Evolutionary conservation across 2,888 invertebrate species (phyloP).

Genomic region (Coleophora deauratella): DNA sequence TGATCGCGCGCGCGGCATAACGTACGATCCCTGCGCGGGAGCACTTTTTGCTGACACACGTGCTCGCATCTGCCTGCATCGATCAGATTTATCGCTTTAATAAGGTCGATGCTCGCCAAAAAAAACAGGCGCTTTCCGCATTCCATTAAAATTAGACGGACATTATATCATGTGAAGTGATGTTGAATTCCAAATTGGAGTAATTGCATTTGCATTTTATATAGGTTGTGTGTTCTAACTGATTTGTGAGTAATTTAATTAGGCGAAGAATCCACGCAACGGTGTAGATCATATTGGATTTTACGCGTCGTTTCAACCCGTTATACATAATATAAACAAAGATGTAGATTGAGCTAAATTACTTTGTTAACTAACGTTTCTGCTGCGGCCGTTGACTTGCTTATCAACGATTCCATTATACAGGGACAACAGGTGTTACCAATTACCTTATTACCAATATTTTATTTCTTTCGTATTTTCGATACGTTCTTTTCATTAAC

Average conservation of each 20-base stretch:
- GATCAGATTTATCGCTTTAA: slow-evolving; percentile 7
- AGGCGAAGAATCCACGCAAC: not conserved
- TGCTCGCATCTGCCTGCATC: slow-evolving; percentile 14
- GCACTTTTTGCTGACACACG: slow-evolving; percentile 11
- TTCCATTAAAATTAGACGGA: slow-evolving; percentile 2
- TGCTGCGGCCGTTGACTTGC: slow-evolving; percentile 1
- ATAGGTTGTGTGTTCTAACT: slow-evolving; percentile 1
- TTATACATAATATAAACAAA: not conserved
- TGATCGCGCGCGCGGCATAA: slow-evolving; percentile 32
- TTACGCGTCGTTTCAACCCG: not conserved
- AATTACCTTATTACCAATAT: no score
- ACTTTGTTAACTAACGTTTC: slow-evolving; percentile 5
- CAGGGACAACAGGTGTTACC: no score
- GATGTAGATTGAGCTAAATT: slow-evolving; percentile 3
- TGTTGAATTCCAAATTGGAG: not conserved
- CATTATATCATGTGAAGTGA: not conserved
- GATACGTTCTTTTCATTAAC: no score
- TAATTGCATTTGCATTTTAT: not conserved
- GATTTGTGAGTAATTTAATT: slow-evolving; percentile 5
- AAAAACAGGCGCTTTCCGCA: slow-evolving; percentile 7
- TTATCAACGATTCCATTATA: slow-evolving; percentile 4
- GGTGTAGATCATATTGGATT: not conserved
- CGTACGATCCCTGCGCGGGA: slow-evolving; percentile 17
- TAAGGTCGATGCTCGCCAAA: slow-evolving; percentile 24
- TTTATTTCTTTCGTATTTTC: no score